Percentiles rank a stretch among this genome's conserved stretches.
Evolutionary conservation across 1,140 invertebrate genomes (phyloP).

Genomic region (Gerris buenoi): DNA sequence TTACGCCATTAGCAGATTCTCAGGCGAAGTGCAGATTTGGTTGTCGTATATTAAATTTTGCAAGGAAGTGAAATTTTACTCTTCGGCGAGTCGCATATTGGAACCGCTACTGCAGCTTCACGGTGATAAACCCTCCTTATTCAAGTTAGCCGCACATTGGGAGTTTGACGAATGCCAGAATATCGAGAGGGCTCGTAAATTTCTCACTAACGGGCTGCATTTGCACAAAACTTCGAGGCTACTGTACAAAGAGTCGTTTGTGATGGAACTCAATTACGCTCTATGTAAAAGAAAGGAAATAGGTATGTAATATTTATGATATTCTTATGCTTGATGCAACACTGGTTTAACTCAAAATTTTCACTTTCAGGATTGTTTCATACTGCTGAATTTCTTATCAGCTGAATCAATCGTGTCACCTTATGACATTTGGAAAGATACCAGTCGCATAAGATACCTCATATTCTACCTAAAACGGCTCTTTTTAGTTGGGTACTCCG

Average conservation of each 20-base stretch:
- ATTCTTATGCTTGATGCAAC: no score
- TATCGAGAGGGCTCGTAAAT: slow-evolving; percentile 43
- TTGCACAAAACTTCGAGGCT: slow-evolving; percentile 44
- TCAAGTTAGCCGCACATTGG: slow-evolving; percentile 54
- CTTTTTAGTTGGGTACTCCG: no score
- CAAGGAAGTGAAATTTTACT: slow-evolving; percentile 36
- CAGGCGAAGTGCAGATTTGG: slow-evolving; percentile 52
- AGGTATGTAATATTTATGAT: no score
- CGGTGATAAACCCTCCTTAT: slow-evolving; percentile 52
- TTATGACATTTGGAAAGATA: no score
- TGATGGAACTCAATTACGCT: slow-evolving; percentile 25
- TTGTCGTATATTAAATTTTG: slow-evolving; percentile 56
- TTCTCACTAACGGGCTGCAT: slow-evolving; percentile 48
- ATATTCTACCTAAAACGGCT: no score
- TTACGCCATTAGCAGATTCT: slow-evolving; percentile 41
- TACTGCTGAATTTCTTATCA: no score
- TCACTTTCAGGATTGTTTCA: no score
- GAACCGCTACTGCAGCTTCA: slow-evolving; percentile 45
- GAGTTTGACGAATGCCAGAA: slow-evolving; percentile 53
- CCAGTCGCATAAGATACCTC: no score
- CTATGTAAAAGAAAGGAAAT: slow-evolving; percentile 15
- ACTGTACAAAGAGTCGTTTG: slow-evolving; percentile 40
- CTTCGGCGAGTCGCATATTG: slow-evolving; percentile 34
- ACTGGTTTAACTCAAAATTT: no score
- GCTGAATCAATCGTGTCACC: no score